These are phyloP conservation scores for Zaprionus capensis DNA, from an alignment of 1,140 invertebrate genomes.

Conservation along the genomic window DNA sequence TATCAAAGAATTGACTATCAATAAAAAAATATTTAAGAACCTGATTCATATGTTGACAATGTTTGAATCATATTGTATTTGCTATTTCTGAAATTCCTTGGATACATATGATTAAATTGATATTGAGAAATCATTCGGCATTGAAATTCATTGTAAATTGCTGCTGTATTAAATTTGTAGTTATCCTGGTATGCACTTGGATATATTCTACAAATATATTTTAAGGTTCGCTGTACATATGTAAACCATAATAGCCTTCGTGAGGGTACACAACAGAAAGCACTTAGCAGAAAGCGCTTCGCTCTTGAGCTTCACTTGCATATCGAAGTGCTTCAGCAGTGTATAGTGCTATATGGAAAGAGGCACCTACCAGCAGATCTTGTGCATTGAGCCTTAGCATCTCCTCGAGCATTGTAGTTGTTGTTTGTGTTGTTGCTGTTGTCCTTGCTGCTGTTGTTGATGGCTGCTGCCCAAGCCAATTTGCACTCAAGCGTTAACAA, in stretches of 20 bases:
- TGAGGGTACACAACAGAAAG: neutral
- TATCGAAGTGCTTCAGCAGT: neutral
- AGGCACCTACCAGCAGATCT: slow-evolving; percentile 64
- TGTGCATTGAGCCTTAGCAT: slow-evolving; percentile 66
- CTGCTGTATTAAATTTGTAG: neutral
- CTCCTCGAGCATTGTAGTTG: slow-evolving; percentile 37
- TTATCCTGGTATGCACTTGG: neutral
- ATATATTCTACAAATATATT: neutral
- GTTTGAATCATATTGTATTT: neutral
- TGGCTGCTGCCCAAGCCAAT: slow-evolving; percentile 47
- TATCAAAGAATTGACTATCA: slow-evolving; percentile 6
- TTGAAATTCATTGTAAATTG: neutral
- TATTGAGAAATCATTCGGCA: no score
- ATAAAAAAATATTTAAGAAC: neutral
- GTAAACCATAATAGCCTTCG: neutral
- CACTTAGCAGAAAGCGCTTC: neutral
- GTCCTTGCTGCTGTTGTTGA: slow-evolving; percentile 15
- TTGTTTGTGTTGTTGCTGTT: slow-evolving; percentile 5
- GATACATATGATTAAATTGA: neutral
- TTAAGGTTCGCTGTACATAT: neutral
- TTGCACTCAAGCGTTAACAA: slow-evolving; percentile 52
- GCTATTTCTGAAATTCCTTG: neutral
- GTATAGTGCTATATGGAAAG: neutral
- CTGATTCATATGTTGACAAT: neutral
- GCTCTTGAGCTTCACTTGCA: slow-evolving; percentile 1